A percentile compares a stretch with the other conserved stretches of the same genome.
Evolutionary conservation across 2,113 vertebrate genomes (phyloP).

Genomic region (Panthera uncia): DNA sequence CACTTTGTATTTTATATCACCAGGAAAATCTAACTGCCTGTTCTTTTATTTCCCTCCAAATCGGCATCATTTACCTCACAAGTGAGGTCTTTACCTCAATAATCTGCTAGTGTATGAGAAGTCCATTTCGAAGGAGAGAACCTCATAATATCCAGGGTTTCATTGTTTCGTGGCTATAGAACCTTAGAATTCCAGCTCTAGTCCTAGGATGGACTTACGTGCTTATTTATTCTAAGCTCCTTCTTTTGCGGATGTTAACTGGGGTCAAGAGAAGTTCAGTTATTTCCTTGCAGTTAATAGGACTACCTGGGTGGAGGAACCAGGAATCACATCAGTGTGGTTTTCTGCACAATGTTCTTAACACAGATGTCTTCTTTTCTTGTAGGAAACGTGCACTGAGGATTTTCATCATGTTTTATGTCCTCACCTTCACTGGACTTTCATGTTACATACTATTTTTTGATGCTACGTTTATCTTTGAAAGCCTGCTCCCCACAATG

Average conservation of each 20-base stretch:
- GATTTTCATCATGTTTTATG: slow-evolving; percentile 3
- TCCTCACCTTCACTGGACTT: slow-evolving; percentile 43
- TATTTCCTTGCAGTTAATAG: background rate
- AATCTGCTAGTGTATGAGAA: background rate
- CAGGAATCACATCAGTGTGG: background rate
- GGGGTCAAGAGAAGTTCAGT: background rate
- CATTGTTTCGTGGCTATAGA: background rate
- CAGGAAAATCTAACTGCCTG: background rate
- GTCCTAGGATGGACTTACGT: background rate
- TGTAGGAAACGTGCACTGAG: slow-evolving; percentile 44
- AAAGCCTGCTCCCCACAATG: slow-evolving; percentile 19
- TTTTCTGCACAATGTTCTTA: background rate
- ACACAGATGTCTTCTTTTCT: background rate
- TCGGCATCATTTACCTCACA: background rate
- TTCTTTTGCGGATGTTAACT: background rate
- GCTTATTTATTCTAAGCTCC: background rate
- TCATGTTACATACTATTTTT: slow-evolving; percentile 57
- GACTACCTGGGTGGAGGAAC: background rate
- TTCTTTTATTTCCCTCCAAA: background rate
- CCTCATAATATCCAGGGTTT: background rate
- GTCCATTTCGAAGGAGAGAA: background rate
- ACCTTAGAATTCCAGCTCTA: background rate
- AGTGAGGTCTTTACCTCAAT: background rate
- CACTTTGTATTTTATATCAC: background rate
- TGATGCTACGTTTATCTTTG: slow-evolving; percentile 53